Evolutionary conservation across 2,113 vertebrate genomes (phyloP).

Genomic region (Odocoileus hemionus): DNA sequence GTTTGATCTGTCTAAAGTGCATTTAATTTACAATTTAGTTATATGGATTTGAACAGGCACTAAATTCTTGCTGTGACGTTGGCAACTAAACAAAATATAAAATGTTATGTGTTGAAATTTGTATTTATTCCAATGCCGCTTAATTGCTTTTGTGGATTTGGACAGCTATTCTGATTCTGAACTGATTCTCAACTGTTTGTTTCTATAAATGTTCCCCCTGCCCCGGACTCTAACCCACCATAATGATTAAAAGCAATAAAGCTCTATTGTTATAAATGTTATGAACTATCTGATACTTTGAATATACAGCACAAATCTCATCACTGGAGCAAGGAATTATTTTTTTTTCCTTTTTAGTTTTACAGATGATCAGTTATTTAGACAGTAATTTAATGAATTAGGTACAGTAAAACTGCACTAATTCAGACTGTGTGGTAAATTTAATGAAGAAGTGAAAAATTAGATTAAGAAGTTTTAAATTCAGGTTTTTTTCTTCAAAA

Average conservation of each 20-base stretch:
- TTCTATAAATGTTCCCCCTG: neutral
- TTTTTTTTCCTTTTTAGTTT: neutral
- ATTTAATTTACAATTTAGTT: slow-evolving; percentile 35
- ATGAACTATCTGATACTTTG: neutral
- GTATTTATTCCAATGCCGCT: neutral
- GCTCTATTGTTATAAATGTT: neutral
- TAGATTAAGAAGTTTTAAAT: slow-evolving; percentile 20
- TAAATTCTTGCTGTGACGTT: slow-evolving; percentile 38
- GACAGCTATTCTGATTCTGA: neutral
- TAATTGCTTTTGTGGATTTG: slow-evolving; percentile 40
- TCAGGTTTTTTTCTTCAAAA: neutral
- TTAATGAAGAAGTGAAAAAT: slow-evolving; percentile 39
- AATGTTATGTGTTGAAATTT: slow-evolving; percentile 21
- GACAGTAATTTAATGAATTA: slow-evolving; percentile 31
- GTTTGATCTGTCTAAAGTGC: neutral
- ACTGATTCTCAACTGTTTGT: neutral
- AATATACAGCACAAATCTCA: neutral
- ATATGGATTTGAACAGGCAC: slow-evolving; percentile 23
- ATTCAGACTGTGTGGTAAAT: slow-evolving; percentile 51
- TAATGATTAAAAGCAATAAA: neutral
- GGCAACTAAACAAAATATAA: slow-evolving; percentile 42
- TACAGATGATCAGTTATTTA: slow-evolving; percentile 24
- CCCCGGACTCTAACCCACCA: neutral
- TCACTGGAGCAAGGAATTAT: neutral
- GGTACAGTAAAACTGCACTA: neutral